Base-by-base conservation (phyloP, 2,888 invertebrate species). In the Aphidoletes aphidimyza region DNA sequence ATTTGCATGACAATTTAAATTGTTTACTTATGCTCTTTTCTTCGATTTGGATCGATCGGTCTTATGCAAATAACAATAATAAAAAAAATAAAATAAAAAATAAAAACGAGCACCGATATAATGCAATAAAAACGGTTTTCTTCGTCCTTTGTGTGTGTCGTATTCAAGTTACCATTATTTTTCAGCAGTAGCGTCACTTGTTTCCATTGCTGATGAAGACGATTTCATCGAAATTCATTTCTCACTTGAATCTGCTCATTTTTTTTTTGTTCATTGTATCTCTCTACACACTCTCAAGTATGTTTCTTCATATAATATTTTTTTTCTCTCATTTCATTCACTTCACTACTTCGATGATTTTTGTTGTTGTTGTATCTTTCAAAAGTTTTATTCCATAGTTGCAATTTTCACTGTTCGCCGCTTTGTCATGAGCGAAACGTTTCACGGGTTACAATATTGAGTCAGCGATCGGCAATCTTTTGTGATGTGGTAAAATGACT, bases 1-100 rank as follows among this genome's bases (percentile, higher is more conserved):
- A 47, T 84, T 84, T 84, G 54, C 84, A 84, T 84, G 84, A 84
- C 84, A 84, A 84, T 84, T 84, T 84, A 49, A 84, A 84, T 84
- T 84, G 84, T 84, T 84, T 84, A 84, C 54, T 84, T 54, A 37
- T 84, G 54, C 83, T 83, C 47, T 83, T 83, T 47, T 83, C 39
- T 81, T 42, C 83, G 42, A 83, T 84, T 84, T 47, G 47, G 49
- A 47, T 49, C 84, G 34, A 81, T 81, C 69, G 30, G 69, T 69
- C 34, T 69, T 69, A 69, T 69, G 69, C 69, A 69, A 69, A 69
- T 69, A 69, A 69, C 69, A 69, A 30, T 30, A 30, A 69, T 5
- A 14, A 69, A 14, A 14, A 54, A 22, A 14, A 54, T 22, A 22
- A 22, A 54, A 22, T 3, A 22, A 39, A 39, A 39, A 39, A 11